Evolutionary conservation across 2,888 invertebrate genomes (phyloP), one percentile per base, ranked within the genome.

Genomic region (Heliconius sara): DNA sequence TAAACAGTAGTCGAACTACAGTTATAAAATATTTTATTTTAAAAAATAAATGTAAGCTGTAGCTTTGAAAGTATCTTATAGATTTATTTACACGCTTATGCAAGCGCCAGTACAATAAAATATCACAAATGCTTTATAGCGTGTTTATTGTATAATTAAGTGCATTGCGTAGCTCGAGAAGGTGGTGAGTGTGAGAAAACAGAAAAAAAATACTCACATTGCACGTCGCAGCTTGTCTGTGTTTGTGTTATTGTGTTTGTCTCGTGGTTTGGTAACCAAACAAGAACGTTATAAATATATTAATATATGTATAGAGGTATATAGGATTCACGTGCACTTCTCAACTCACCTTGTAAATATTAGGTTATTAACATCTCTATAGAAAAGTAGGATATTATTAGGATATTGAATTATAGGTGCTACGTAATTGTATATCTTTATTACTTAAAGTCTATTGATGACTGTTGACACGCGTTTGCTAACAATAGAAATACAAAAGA

Each of bases 191-290:
- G 78, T 66, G 13, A 47, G 47, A 80, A 81, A 73, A 60, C 57
- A n/a, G 81, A 80, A 65, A 80, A 81, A 86, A 86, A 83, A 93
- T 94, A 95, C 95, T 95, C 90, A 95, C 95, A 86, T 85, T 89
- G 85, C 79, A 85, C 92, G 87, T 86, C 93, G 92, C 65, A 83
- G 83, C 86, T 89, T 92, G 87, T 88, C 77, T 81, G 83, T 83
- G 79, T 83, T 22, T 78, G 80, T 86, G 88, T 90, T 88, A 90
- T 87, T 90, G 84, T 87, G 87, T 89, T 85, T 89, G 93, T 92
- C 93, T 93, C 93, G 93, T 93, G 93, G 92, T 85, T 83, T 76
- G 66, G 76, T 70, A 78, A 72, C 72, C 72, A 65, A 52, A 5
- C 19, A 5, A 66, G 47, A 43, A 75, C 75, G 9, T 27, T 25